phyloP scores from a whole-genome alignment of 2,888 invertebrate species.

The Cantharis rustica region DNA sequence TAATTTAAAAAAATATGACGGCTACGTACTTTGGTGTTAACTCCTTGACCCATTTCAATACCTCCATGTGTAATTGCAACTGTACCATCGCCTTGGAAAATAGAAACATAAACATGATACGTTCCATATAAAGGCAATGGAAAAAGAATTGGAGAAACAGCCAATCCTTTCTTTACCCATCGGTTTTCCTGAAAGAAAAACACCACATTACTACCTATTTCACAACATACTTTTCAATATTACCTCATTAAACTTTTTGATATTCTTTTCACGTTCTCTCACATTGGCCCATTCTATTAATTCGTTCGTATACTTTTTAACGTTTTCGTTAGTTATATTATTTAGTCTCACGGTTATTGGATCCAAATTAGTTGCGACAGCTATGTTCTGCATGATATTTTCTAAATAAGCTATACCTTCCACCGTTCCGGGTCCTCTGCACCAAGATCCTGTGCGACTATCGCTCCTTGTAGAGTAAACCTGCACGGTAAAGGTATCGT shows the following conservation, averaged over 20 bases:
- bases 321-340: slow-evolving; percentile 58
- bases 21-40: neutral
- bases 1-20: neutral
- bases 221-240: neutral
- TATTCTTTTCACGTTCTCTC: slow-evolving; percentile 58
- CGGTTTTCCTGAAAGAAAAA: neutral
- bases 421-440: slow-evolving; percentile 68
- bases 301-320: slow-evolving; percentile 62
- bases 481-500: slow-evolving; percentile 56
- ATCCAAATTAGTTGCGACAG: slow-evolving; percentile 60
- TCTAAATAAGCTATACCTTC: slow-evolving; percentile 39
- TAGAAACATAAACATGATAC: neutral
- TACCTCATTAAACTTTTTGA: slow-evolving; percentile 65
- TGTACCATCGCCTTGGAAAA: neutral
- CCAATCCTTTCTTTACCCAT: neutral
- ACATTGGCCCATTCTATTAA: slow-evolving; percentile 64
- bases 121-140: neutral
- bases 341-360: slow-evolving; percentile 62
- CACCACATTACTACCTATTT: too few species aligned
- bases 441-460: slow-evolving; percentile 65
- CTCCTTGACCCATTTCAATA: neutral
- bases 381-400: slow-evolving; percentile 57
- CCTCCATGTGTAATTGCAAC: neutral
- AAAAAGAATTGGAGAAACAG: neutral
- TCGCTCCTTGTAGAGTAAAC: slow-evolving; percentile 64